phyloP scores from a whole-genome alignment of 35 echinoderm and acorn worm species.

The Hemicentrotus pulcherrimus region DNA sequence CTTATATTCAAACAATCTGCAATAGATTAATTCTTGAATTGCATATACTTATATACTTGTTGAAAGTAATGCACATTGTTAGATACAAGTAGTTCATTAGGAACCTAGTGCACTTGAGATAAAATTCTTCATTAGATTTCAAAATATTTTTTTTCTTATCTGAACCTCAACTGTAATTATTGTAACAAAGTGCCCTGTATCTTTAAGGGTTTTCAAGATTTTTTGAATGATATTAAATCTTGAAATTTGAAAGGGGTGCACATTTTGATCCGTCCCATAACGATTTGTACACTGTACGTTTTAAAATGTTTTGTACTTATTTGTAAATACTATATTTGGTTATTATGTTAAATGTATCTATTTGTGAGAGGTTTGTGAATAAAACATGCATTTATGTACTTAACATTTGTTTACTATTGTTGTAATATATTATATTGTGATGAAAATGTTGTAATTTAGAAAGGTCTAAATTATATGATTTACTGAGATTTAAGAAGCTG shows the following conservation, averaged over 20 bases:
- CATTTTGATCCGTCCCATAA: not conserved
- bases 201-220: not conserved
- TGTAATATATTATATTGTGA: not conserved
- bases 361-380: constrained; percentile 42
- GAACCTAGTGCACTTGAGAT: not conserved
- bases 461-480: not conserved
- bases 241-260: not conserved
- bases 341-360: constrained; percentile 18
- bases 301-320: not conserved
- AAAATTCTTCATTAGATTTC: no score
- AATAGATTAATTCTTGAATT: not conserved
- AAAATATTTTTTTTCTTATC: no score
- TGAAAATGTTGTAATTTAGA: not conserved
- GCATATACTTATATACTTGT: not conserved
- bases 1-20: no score
- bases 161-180: not conserved
- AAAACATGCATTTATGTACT: constrained; percentile 7
- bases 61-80: not conserved
- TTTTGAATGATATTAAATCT: not conserved
- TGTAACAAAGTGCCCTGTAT: not conserved
- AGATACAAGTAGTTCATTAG: not conserved
- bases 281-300: not conserved
- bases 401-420: not conserved
- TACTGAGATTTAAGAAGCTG: no score
- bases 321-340: constrained; percentile 38